Evolutionary conservation across 2,888 invertebrate species (phyloP), one percentile per base, ranked within the genome.

Genomic region (Clusia tigrina): DNA sequence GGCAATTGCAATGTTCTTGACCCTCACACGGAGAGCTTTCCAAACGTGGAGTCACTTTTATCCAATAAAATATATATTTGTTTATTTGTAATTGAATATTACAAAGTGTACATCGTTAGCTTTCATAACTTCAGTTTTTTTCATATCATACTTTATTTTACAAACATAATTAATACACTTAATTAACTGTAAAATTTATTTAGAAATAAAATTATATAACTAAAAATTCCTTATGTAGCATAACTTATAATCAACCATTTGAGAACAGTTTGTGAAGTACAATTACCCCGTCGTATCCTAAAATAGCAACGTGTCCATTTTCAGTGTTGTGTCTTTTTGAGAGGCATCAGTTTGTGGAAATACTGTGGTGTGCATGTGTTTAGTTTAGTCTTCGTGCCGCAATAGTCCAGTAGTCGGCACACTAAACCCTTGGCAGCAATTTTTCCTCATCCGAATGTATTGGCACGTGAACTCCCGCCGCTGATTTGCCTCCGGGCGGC

Each of bases 341-440:
- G 32, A 32, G 12, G 32, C 12, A 42, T 42, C 42, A 42, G 42
- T 42, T n/a, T 42, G 6, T 15, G 42, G n/a, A n/a, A 42, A 42
- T 42, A 42, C 42, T 42, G 42, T 42, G 15, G 32, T n/a, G 3
- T 42, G 42, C n/a, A n/a, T 42, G 42, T 15, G 42, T 32, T 32
- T 32, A 12, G 6, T 32, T 32, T 6, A 9, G 32, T 32, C 6
- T 32, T 32, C 32, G 32, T 32, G 6, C 6, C 32, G 6, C 32
- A 32, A 32, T 32, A 32, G 32, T 32, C 12, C 12, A 32, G 6
- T n/a, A 5, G 42, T 10, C 42, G n/a, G 42, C n/a, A 3, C 10
- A 6, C 15, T 48, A 73, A 64, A 78, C 77, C 58, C 76, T 76
- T 53, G 81, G 75, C 69, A 81, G 62, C 10, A 81, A 68, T 65